These are phyloP conservation scores for Oscheius sp. DNA, from an alignment of 2,888 invertebrate genomes.

Conservation along the genomic window DNA sequence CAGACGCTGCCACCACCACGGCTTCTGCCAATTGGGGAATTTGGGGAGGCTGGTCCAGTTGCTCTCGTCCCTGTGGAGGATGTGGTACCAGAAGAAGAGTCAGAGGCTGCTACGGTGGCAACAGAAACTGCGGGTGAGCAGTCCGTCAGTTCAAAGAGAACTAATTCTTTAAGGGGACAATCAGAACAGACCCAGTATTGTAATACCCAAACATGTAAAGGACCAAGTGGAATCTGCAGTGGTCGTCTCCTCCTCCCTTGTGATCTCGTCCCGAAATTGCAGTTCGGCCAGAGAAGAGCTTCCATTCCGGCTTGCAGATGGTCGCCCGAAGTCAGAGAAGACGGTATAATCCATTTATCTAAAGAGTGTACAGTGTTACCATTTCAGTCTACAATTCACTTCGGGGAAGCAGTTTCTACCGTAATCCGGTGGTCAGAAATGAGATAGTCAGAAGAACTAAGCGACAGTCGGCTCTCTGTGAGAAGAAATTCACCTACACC, in stretches of 20 bases:
- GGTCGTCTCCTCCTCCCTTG: constrained; percentile 68
- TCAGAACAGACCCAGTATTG: constrained; percentile 56
- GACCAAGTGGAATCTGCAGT: constrained; percentile 54
- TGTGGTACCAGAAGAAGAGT: constrained; percentile 57
- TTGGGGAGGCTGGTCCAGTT: constrained; percentile 61
- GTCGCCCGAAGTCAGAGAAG: constrained; percentile 6
- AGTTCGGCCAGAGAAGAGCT: constrained; percentile 56
- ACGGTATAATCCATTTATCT: neutral
- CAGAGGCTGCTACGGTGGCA: constrained; percentile 67
- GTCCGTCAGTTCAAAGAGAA: neutral
- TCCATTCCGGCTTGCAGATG: constrained; percentile 18
- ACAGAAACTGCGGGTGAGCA: constrained; percentile 62
- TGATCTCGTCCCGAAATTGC: constrained; percentile 63
- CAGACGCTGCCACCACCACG: constrained; percentile 1
- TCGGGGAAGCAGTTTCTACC: constrained; percentile 22
- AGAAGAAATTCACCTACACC: constrained; percentile 64
- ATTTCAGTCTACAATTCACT: constrained; percentile 16
- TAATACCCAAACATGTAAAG: constrained; percentile 61
- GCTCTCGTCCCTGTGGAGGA: constrained; percentile 62
- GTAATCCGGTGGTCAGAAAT: constrained; percentile 25
- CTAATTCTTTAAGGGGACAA: constrained; percentile 57
- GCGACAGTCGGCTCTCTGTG: constrained; percentile 29
- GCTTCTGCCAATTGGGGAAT: constrained; percentile 43
- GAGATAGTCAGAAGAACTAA: neutral
- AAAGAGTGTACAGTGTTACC: neutral